phyloP scores from a whole-genome alignment of 2,113 vertebrate genomes.

The Chunga burmeisteri region DNA sequence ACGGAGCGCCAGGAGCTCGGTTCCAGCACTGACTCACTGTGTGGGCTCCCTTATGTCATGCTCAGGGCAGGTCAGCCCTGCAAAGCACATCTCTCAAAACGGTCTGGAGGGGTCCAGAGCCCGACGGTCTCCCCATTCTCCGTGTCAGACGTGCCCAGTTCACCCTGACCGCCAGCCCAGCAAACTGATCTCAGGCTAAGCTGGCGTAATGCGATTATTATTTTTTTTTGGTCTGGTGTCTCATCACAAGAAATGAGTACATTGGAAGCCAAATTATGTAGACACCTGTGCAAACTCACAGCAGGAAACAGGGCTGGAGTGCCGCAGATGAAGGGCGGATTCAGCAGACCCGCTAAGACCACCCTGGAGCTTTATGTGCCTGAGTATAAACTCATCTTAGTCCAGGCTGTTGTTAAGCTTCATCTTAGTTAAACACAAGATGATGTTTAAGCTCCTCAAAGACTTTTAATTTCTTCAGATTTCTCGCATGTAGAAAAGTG shows the following conservation, averaged over 20 bases:
- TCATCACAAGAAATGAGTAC: not conserved
- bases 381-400: not conserved
- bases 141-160: not conserved
- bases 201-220: not conserved
- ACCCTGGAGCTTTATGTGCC: constrained; percentile 13
- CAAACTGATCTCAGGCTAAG: not conserved
- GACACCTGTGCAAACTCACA: constrained; percentile 52
- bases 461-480: not conserved
- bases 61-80: constrained; percentile 22
- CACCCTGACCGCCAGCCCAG: not conserved
- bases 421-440: not conserved
- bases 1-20: not conserved
- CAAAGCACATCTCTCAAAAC: constrained; percentile 1
- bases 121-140: not conserved
- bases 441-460: not conserved
- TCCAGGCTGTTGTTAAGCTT: not conserved
- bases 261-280: not conserved
- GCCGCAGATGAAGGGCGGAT: not conserved
- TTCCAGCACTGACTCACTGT: constrained; percentile 47
- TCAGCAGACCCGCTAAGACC: not conserved
- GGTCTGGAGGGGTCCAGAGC: not conserved
- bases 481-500: not conserved
- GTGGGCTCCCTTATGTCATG: constrained; percentile 41
- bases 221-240: not conserved
- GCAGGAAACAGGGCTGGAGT: not conserved